Percentiles rank a stretch among this genome's conserved stretches.
phyloP scores from a whole-genome alignment of 2,888 invertebrate genomes.

The Trissolcus japonicus region DNA sequence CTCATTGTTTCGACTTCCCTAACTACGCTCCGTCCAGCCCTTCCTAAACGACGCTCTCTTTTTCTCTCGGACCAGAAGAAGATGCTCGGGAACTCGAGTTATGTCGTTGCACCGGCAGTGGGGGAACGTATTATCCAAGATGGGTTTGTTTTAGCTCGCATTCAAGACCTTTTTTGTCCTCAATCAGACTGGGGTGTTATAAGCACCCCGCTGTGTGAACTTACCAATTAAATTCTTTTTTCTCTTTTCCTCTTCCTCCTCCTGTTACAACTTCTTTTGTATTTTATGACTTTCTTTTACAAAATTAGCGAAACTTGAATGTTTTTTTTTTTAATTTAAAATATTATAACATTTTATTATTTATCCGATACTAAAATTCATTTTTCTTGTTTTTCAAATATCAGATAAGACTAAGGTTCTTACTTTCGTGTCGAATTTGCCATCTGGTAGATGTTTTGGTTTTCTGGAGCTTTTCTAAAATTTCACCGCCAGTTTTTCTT shows the following conservation, averaged over 20 bases:
- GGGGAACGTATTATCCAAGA: background rate
- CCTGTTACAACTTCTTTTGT: background rate
- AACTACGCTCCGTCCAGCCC: constrained; percentile 24
- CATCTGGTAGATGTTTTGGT: no score
- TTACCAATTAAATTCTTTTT: constrained; percentile 2
- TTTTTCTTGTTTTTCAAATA: no score
- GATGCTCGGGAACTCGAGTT: constrained; percentile 14
- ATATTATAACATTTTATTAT: background rate
- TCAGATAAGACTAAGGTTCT: no score
- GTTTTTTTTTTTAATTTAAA: background rate
- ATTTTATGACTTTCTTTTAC: background rate
- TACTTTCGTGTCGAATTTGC: no score
- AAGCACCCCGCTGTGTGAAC: constrained; percentile 5
- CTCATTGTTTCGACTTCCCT: constrained; percentile 46
- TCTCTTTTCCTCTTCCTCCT: background rate
- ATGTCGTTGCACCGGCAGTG: constrained; percentile 11
- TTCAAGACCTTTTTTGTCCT: background rate
- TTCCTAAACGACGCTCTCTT: constrained; percentile 23
- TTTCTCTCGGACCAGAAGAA: constrained; percentile 27
- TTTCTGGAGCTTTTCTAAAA: no score
- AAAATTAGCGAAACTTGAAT: background rate
- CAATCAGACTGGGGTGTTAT: constrained; percentile 3
- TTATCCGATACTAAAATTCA: no score
- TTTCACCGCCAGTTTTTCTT: no score
- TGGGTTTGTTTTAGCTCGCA: constrained; percentile 2